Base-by-base conservation (phyloP, 2,888 invertebrate genomes). In the Agonum fuliginosum region DNA sequence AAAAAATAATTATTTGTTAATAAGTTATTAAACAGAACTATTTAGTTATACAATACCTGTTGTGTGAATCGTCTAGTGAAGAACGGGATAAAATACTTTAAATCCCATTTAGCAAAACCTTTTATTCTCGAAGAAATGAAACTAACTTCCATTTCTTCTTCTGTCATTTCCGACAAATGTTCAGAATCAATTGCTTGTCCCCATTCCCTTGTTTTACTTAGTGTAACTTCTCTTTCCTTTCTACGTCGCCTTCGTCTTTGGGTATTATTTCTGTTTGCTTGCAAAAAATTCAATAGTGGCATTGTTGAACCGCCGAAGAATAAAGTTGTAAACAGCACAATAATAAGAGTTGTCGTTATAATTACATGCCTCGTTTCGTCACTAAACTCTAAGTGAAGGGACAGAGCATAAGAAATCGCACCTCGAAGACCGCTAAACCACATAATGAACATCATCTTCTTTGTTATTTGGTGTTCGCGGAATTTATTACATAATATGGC, bases 391-490 rank as follows among this genome's bases (percentile, higher is more conserved):
- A 99, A 91, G 89, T 99, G 98, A 72, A 99, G 91, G 0, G 98
- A 97, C 17, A 99, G 88, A 0, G 99, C 99, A 87, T 99, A 99
- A 0, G 99, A 98, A 86, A 99, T 98, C 5, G 99, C 99, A 37
- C 99, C 99, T 76, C 99, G 91, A 79, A 99, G 88, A 54, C 98
- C 97, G 86, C 97, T 97, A 86, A 98, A 98, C 98, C 98, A 99
- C 98, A 99, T 99, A 78, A 99, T 97, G 84, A 98, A 98, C 93
- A 98, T 98, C 97, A 97, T 98, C 87, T 97, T 97, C 86, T 93
- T 94, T 0, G 98, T 98, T 78, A 99, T 99, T 87, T 97, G 97
- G 88, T 98, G 98, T 85, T 98, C 97, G 12, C 98, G 91, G 87
- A 99, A 99, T 86, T 95, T 95, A 86, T 99, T 99, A 73, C 97